phyloP scores from a whole-genome alignment of 2,113 vertebrate genomes.

The Calonectris borealis region DNA sequence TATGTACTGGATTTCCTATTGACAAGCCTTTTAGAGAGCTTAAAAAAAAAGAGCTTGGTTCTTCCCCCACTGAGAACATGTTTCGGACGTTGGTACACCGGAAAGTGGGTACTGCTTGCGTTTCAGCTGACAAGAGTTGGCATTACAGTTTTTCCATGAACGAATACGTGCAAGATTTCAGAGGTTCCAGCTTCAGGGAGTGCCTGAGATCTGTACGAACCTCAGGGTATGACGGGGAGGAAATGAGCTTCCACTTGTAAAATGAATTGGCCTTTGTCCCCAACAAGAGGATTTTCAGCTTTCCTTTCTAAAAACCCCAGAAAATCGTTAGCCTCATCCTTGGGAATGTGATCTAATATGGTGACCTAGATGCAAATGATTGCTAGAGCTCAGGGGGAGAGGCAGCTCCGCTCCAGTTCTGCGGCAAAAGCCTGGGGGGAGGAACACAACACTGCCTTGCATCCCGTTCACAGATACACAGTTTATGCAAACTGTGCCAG shows the following conservation, averaged over 20 bases:
- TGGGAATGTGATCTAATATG: neutral
- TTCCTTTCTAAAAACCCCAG: neutral
- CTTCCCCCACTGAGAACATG: neutral
- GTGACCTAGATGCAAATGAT: constrained; percentile 45
- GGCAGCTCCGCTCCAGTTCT: neutral
- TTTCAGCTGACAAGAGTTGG: neutral
- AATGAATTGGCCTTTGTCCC: constrained; percentile 13
- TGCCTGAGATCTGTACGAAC: neutral
- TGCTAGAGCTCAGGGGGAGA: neutral
- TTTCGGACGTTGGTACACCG: fast-evolving
- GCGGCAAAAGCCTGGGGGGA: neutral
- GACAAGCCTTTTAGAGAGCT: neutral
- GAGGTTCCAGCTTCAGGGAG: neutral
- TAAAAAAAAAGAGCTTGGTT: neutral
- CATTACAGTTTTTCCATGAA: neutral
- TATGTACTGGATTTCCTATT: neutral
- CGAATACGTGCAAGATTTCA: neutral
- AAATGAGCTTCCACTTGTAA: neutral
- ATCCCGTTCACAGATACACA: neutral
- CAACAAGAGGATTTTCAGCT: constrained; percentile 20
- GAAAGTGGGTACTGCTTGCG: neutral
- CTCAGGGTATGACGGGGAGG: neutral
- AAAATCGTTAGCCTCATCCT: constrained; percentile 28
- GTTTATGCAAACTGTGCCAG: neutral
- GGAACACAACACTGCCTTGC: fast-evolving